Evolutionary conservation across 2,888 invertebrate species (phyloP).

Genomic region (Caenorhabditis parvicauda): DNA sequence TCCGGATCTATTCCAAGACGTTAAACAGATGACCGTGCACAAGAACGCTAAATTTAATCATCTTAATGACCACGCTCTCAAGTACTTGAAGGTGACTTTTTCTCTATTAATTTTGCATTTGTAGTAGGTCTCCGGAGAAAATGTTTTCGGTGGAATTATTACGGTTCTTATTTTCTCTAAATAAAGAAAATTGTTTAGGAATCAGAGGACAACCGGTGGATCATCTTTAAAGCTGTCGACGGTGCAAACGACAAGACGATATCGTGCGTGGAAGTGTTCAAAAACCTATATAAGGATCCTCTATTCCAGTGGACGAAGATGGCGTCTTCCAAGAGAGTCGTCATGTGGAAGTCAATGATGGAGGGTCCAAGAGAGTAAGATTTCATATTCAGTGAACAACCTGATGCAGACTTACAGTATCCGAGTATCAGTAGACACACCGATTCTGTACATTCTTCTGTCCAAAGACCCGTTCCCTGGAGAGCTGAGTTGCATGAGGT

Average conservation of each 20-base stretch:
- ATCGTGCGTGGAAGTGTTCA: constrained; percentile 26
- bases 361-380: constrained; percentile 30
- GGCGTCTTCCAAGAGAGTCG: constrained; percentile 6
- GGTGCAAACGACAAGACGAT: constrained; percentile 23
- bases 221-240: constrained; percentile 17
- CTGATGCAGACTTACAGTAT: constrained; percentile 10
- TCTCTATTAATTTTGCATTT: neutral
- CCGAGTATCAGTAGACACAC: constrained; percentile 19
- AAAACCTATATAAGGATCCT: constrained; percentile 10
- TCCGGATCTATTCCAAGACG: constrained; percentile 15
- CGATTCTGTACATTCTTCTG: constrained; percentile 21
- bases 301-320: constrained; percentile 25
- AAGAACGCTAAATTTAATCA: constrained; percentile 21
- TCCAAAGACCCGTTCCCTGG: constrained; percentile 26
- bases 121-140: neutral
- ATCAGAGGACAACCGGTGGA: constrained; percentile 13
- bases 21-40: constrained; percentile 18
- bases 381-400: neutral
- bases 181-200: neutral
- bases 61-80: constrained; percentile 9
- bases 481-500: constrained; percentile 29
- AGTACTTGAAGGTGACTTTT: constrained; percentile 7
- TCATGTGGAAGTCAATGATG: constrained; percentile 16
- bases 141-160: no score
- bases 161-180: neutral